Evolutionary conservation across 2,888 invertebrate genomes (phyloP).

Genomic region (Aphelenchoides bicaudatus): DNA sequence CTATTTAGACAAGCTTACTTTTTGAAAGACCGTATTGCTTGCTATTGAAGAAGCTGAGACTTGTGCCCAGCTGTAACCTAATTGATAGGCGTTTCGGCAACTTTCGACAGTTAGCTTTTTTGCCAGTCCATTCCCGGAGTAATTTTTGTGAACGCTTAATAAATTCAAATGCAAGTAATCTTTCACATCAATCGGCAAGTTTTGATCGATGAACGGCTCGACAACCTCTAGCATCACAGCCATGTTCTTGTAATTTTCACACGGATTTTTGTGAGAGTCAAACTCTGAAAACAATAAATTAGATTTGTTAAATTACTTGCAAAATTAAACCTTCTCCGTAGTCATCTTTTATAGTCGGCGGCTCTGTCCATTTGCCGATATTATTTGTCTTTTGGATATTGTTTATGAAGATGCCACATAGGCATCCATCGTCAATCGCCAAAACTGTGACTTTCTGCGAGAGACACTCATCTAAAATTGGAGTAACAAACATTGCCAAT

Average conservation of each 20-base stretch:
- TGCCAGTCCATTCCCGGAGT: slow-evolving; percentile 2
- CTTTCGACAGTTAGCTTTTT: slow-evolving; percentile 8
- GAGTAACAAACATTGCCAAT: too few relatives aligned
- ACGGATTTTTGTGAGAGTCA: not conserved
- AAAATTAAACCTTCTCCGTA: slow-evolving; percentile 1
- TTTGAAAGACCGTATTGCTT: too few relatives aligned
- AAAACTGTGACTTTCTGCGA: too few relatives aligned
- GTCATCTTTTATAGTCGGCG: not conserved
- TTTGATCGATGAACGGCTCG: not conserved
- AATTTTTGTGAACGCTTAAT: slow-evolving; percentile 1
- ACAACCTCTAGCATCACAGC: slow-evolving; percentile 1
- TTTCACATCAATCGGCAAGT: not conserved
- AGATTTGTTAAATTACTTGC: not conserved
- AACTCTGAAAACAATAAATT: slow-evolving; percentile 3
- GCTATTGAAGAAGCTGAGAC: not conserved
- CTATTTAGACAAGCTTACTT: too few relatives aligned
- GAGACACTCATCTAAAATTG: too few relatives aligned
- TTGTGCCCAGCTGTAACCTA: not conserved
- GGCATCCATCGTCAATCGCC: not conserved
- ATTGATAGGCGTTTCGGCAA: not conserved
- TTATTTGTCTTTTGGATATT: not conserved
- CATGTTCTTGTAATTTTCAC: not conserved
- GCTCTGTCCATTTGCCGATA: not conserved
- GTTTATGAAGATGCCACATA: slow-evolving; percentile 8
- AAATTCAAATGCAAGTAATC: slow-evolving; percentile 2